A percentile compares a stretch with the other conserved stretches of the same genome.
Conservation (phyloP, 2,797 vertebrate species). For the Esox masquinongy region DNA sequence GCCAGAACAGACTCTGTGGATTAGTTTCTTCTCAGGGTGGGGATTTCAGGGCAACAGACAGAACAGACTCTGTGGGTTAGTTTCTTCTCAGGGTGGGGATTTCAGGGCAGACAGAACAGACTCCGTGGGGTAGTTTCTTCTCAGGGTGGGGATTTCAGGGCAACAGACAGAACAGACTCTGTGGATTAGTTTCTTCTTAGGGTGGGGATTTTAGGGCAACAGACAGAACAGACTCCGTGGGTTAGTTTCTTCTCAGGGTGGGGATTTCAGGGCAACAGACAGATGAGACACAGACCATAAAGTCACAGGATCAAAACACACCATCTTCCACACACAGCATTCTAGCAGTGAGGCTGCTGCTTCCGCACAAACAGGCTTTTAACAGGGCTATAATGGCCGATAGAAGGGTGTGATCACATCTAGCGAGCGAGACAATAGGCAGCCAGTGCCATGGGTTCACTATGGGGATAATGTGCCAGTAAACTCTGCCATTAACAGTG, state of each 20-base stretch:
- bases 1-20: constrained; percentile 33
- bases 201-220: background rate
- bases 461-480: constrained; percentile 61
- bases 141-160: too few relatives aligned
- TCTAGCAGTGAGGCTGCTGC: constrained; percentile 61
- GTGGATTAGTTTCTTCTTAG: too few relatives aligned
- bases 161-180: too few relatives aligned
- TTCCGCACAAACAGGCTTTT: constrained; percentile 70
- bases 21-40: too few relatives aligned
- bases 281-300: constrained; percentile 69
- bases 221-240: too few relatives aligned
- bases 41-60: too few relatives aligned
- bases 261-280: constrained; percentile 56
- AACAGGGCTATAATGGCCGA: constrained; percentile 57
- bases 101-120: too few relatives aligned
- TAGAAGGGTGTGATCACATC: constrained; percentile 44
- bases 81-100: too few relatives aligned
- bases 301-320: constrained; percentile 66
- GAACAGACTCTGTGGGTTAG: too few relatives aligned
- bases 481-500: constrained; percentile 54
- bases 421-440: background rate
- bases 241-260: too few relatives aligned
- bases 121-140: too few relatives aligned
- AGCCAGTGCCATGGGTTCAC: constrained; percentile 32
- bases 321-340: constrained; percentile 67